These are phyloP conservation scores for Alectoris magna DNA, from an alignment of 2,797 vertebrate genomes.

Conservation along the genomic window DNA sequence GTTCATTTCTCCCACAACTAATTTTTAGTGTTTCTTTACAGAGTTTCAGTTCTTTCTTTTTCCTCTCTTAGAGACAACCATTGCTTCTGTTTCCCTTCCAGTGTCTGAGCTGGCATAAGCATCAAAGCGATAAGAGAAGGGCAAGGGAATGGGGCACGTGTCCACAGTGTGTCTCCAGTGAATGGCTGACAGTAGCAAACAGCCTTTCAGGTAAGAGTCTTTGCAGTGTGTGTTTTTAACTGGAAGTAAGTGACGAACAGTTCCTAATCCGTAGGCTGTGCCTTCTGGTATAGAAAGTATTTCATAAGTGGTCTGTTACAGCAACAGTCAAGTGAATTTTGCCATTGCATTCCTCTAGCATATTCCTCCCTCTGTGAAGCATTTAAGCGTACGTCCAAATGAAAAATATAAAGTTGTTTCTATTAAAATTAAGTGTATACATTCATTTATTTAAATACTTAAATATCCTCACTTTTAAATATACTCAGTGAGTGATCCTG, in stretches of 20 bases:
- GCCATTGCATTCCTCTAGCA: neutral
- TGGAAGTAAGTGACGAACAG: neutral
- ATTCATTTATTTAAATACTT: neutral
- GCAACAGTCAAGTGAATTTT: neutral
- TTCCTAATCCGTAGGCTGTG: neutral
- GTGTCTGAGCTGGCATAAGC: neutral
- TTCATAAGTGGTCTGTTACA: neutral
- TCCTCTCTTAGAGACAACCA: neutral
- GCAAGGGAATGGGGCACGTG: neutral
- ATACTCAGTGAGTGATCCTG: neutral
- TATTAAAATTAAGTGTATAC: neutral
- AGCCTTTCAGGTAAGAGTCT: neutral
- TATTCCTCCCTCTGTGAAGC: neutral
- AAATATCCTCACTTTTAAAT: neutral
- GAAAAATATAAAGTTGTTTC: neutral
- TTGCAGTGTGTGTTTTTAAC: neutral
- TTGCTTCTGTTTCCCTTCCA: neutral
- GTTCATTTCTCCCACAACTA: neutral
- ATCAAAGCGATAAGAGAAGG: neutral
- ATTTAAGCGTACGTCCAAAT: neutral
- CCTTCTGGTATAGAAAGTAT: neutral
- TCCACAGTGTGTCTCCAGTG: neutral
- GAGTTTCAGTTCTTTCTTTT: neutral
- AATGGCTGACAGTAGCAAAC: neutral
- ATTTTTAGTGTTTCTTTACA: neutral